Evolutionary conservation across 2,888 invertebrate species (phyloP), one percentile per base, ranked within the genome.

Genomic region (Drosophila incognita): DNA sequence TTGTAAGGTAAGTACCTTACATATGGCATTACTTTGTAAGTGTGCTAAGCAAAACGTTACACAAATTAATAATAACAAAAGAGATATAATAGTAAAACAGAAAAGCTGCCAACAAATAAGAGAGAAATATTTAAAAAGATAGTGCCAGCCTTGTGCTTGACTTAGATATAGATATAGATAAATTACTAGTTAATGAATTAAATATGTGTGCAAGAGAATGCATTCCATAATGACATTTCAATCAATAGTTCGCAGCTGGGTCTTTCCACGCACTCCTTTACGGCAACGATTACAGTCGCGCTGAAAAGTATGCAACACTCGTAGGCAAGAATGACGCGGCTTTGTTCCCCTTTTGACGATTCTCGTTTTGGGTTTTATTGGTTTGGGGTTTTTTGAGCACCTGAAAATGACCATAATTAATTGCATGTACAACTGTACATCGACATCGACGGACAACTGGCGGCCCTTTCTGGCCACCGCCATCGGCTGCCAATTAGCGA

Each of bases 351-450:
- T 61, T 29, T 38, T 38, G 27, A n/a, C 38, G 13, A 15, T 27
- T 24, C 60, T 58, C 49, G 15, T 2, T 27, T 24, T 60, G 21
- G n/a, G 61, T 29, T 33, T 46, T 49, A 35, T 29, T 64, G 36
- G 35, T 15, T 57, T 38, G 40, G 24, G 48, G 57, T 56, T 52
- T 59, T 76, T 64, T 62, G 74, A 64, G 70, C 87, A 87, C 80
- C 87, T 85, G 89, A 73, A 87, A 89, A 87, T 87, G 85, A 87
- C 85, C 89, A 89, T 87, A 87, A 87, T 89, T 89, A 89, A 87
- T 87, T 87, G 89, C 89, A 60, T 82, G 89, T 83, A 76, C 87
- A 83, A 82, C 85, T 89, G 35, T 15, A 24, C 24, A 35, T 10
- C 35, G 38, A 38, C 56, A 11, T 18, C n/a, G 38, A 29, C 38